Evolutionary conservation across 2,113 vertebrate genomes (phyloP).

Genomic region (Thalassoma bifasciatum): DNA sequence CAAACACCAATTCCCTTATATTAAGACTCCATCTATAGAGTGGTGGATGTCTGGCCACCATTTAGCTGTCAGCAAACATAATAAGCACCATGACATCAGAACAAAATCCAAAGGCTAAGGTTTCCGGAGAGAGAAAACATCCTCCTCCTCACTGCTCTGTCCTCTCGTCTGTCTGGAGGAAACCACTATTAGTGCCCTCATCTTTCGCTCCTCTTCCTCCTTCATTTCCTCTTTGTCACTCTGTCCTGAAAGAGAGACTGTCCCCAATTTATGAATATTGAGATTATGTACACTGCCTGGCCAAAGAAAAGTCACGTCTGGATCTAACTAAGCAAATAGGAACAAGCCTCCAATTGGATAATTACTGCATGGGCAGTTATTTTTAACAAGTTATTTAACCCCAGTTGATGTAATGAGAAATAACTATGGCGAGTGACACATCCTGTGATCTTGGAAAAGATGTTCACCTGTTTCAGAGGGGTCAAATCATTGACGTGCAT

Average conservation of each 20-base stretch:
- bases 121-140: conserved; percentile 39
- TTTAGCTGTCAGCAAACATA: conserved; percentile 56
- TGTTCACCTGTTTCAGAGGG: too few relatives aligned
- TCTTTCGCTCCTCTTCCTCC: background rate
- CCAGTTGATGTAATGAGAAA: too few relatives aligned
- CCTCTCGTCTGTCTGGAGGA: conserved; percentile 16
- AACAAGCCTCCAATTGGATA: too few relatives aligned
- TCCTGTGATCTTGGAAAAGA: too few relatives aligned
- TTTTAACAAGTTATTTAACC: too few relatives aligned
- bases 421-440: too few relatives aligned
- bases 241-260: conserved; percentile 6
- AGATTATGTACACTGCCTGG: too few relatives aligned
- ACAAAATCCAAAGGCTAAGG: conserved; percentile 44
- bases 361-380: too few relatives aligned
- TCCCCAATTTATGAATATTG: too few relatives aligned
- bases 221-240: background rate
- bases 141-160: conserved; percentile 28
- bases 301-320: too few relatives aligned
- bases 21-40: conserved; percentile 23
- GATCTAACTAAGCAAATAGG: too few relatives aligned
- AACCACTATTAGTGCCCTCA: conserved; percentile 25
- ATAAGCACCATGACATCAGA: conserved; percentile 46
- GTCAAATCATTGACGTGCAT: too few relatives aligned
- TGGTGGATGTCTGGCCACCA: conserved; percentile 35
- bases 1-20: conserved; percentile 26